Percentiles rank a stretch among this genome's conserved stretches.
Conservation (phyloP, 2,797 vertebrate species). For the Poecile montanus region DNA sequence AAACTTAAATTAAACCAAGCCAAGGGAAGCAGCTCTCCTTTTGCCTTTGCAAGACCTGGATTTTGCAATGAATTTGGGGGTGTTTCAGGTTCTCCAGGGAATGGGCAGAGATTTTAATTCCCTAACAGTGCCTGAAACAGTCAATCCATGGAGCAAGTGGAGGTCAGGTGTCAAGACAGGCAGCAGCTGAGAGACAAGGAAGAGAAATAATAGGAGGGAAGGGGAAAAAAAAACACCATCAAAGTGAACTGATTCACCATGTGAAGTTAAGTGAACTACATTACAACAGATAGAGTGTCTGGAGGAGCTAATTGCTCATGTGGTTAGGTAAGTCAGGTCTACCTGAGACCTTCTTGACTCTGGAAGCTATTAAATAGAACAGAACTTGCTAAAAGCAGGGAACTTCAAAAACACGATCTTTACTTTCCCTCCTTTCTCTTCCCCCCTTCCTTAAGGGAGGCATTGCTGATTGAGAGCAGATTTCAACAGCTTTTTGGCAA, state of each 20-base stretch:
- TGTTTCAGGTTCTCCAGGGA: not conserved
- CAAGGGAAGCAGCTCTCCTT: not conserved
- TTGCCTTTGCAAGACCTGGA: not conserved
- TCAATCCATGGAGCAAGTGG: constrained; percentile 49
- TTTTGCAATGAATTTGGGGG: not conserved
- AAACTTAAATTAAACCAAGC: not conserved
- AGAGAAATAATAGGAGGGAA: constrained; percentile 45
- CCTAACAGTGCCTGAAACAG: constrained; percentile 20
- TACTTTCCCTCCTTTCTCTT: not conserved
- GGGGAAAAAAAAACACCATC: not conserved
- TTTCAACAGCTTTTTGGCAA: constrained; percentile 44
- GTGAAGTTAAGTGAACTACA: constrained; percentile 72
- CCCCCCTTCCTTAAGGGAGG: not conserved
- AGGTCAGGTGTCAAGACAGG: constrained; percentile 58
- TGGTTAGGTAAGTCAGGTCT: constrained; percentile 58
- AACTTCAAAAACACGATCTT: constrained; percentile 66
- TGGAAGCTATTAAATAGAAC: constrained; percentile 67
- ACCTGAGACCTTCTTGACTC: constrained; percentile 68
- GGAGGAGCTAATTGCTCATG: constrained; percentile 61
- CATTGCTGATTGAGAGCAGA: constrained; percentile 18
- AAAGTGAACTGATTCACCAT: constrained; percentile 27
- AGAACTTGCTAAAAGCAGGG: constrained; percentile 67
- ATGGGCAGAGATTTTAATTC: constrained; percentile 49
- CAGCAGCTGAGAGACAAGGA: constrained; percentile 42
- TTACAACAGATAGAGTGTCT: constrained; percentile 47